Conservation (phyloP, 1,140 invertebrate genomes). For the Orius laevigatus region DNA sequence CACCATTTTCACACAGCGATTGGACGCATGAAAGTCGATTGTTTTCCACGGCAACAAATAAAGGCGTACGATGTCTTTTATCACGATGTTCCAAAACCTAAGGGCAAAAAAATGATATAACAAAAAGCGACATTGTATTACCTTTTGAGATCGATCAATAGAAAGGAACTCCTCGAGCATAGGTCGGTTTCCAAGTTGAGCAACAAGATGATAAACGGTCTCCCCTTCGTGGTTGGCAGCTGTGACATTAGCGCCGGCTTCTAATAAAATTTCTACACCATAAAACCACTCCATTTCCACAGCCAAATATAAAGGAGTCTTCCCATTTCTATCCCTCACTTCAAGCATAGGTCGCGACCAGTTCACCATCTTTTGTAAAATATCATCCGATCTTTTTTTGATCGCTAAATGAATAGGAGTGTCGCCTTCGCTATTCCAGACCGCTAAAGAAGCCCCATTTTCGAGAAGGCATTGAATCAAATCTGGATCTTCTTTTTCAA, state of each 20-base stretch:
- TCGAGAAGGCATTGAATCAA: constrained; percentile 27
- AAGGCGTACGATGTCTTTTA: not conserved
- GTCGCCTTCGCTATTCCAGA: constrained; percentile 35
- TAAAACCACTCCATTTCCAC: constrained; percentile 39
- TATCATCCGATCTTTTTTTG: constrained; percentile 26
- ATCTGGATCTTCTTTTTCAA: constrained; percentile 19
- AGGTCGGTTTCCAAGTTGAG: constrained; percentile 37
- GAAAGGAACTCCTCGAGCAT: constrained; percentile 41
- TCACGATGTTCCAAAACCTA: not conserved
- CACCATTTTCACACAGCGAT: constrained; percentile 29
- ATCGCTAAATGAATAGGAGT: constrained; percentile 44
- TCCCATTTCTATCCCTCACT: constrained; percentile 44
- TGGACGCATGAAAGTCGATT: constrained; percentile 29
- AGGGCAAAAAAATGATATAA: not conserved
- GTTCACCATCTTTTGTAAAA: constrained; percentile 29
- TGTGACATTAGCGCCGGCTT: constrained; percentile 49
- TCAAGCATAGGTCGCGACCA: constrained; percentile 25
- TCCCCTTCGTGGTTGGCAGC: constrained; percentile 39
- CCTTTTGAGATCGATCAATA: constrained; percentile 32
- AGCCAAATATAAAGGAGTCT: constrained; percentile 65
- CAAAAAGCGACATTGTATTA: constrained; percentile 7
- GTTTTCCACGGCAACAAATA: constrained; percentile 28
- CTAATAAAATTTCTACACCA: constrained; percentile 44
- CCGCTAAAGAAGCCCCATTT: constrained; percentile 24
- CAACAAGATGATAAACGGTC: constrained; percentile 37